These are phyloP conservation scores for Zygaena filipendulae DNA, from an alignment of 2,888 invertebrate species.

Conservation along the genomic window DNA sequence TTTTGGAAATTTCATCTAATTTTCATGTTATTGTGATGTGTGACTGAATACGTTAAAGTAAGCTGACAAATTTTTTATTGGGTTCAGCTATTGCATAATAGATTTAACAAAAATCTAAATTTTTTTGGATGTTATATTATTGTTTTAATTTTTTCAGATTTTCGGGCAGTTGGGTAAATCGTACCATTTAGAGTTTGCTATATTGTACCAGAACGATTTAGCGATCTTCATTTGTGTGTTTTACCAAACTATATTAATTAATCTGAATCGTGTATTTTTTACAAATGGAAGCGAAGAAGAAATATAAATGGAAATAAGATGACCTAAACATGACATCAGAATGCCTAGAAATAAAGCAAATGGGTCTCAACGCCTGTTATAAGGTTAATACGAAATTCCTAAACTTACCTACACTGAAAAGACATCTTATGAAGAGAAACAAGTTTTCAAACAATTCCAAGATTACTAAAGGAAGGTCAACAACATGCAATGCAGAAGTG, in stretches of 20 bases:
- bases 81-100: neutral
- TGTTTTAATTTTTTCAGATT: neutral
- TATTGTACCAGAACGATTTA: neutral
- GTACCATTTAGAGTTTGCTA: neutral
- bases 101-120: neutral
- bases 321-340: neutral
- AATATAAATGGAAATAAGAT: neutral
- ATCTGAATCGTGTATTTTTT: neutral
- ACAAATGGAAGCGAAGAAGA: neutral
- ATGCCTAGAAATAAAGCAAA: neutral
- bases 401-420: neutral
- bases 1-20: too few relatives aligned
- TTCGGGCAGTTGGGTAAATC: neutral
- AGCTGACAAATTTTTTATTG: slow-evolving; percentile 9
- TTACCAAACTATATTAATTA: neutral
- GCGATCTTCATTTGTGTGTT: neutral
- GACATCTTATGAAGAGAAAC: neutral
- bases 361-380: neutral
- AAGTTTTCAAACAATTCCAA: neutral
- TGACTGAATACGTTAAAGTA: slow-evolving; percentile 2
- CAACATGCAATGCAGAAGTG: neutral
- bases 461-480: neutral
- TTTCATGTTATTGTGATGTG: too few relatives aligned
- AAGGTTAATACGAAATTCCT: neutral
- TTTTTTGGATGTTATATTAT: neutral